Percentiles rank a stretch among this genome's conserved stretches.
Conservation (phyloP, 2,797 vertebrate species). For the Sebastes trivittatus region DNA sequence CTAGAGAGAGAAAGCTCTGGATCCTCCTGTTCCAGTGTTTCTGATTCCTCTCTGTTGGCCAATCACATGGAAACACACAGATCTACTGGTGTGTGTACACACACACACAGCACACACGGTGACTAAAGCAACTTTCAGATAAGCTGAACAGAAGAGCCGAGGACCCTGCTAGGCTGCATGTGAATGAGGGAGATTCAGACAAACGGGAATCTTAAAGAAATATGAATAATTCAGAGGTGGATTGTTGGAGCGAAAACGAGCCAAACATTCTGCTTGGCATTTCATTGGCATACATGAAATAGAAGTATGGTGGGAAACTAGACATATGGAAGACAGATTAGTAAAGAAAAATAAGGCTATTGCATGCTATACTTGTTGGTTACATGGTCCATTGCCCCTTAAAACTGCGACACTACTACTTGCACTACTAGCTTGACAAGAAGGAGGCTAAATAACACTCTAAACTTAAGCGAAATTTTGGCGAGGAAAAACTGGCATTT, state of each 20-base stretch:
- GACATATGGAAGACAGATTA: neutral
- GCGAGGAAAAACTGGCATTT: no score
- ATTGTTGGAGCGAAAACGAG: slow-evolving; percentile 18
- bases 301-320: neutral
- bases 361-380: neutral
- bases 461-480: no score
- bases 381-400: neutral
- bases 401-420: no score
- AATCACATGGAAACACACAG: neutral
- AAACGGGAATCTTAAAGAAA: slow-evolving; percentile 28
- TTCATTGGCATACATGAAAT: neutral
- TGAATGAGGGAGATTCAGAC: slow-evolving; percentile 12
- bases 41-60: neutral
- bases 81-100: neutral
- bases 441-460: no score
- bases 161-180: slow-evolving; percentile 18
- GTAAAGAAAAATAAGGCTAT: neutral
- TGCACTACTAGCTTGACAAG: no score
- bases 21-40: neutral
- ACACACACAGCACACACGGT: neutral
- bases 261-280: neutral
- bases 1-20: neutral
- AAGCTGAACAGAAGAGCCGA: slow-evolving; percentile 12
- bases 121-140: slow-evolving; percentile 13
- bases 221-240: slow-evolving; percentile 50